phyloP scores from a whole-genome alignment of 2,888 invertebrate species.

The Leptopterna dolabrata region DNA sequence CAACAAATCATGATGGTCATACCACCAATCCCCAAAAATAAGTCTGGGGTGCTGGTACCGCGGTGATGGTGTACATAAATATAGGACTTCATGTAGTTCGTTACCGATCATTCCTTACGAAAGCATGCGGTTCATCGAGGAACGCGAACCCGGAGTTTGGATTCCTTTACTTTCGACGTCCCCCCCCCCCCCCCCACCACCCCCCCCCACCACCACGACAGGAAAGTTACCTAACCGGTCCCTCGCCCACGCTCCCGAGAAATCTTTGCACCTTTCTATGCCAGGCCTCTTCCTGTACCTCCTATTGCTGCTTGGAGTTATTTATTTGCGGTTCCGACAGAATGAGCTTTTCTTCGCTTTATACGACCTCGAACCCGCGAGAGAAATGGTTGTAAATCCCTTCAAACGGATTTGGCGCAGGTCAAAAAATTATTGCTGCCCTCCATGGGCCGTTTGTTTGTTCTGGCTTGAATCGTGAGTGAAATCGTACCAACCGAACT shows the following conservation, averaged over 20 bases:
- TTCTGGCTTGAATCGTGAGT: conserved; percentile 3
- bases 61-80: neutral
- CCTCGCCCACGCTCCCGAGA: conserved; percentile 31
- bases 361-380: neutral
- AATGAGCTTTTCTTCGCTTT: neutral
- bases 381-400: neutral
- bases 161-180: conserved; percentile 17
- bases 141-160: neutral
- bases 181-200: neutral
- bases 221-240: conserved; percentile 41
- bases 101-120: neutral
- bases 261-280: conserved; percentile 41
- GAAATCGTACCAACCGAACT: neutral
- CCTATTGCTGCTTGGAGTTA: neutral
- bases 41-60: too few relatives aligned
- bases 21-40: too few relatives aligned
- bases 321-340: conserved; percentile 18
- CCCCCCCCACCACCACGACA: neutral
- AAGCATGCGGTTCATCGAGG: neutral
- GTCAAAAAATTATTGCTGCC: neutral
- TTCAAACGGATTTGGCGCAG: neutral
- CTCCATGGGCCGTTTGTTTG: neutral
- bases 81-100: neutral
- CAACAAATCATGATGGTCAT: too few relatives aligned
- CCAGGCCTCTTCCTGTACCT: neutral